Evolutionary conservation across 2,113 vertebrate genomes (phyloP), one percentile per base, ranked within the genome.

Genomic region (Rutilus rutilus): DNA sequence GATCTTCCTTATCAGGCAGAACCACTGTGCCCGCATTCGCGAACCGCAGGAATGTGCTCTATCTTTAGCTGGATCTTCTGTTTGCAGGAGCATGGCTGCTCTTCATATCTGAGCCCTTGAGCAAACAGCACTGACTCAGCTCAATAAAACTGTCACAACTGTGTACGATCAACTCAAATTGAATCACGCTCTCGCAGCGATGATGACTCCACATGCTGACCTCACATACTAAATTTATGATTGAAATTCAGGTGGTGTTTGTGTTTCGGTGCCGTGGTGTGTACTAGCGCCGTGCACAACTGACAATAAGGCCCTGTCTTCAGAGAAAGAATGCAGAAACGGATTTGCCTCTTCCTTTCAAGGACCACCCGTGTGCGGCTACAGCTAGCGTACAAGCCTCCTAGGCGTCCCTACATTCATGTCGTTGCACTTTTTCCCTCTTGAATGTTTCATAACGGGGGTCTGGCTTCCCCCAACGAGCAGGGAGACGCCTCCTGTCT

Each of bases 301-400:
- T 50, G 47, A 59, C 82, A 73, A 73, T 71, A 73, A 59, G 33
- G 50, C 67, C 27, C 17, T 25, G 17, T 82, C 27, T 69, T 42
- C 6, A 25, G 65, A 50, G 69, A 52, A 82, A 81, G 84, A 90
- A 91, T 65, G 84, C 19, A 84, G 85, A 86, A 85, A 83, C 87
- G 85, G 86, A 86, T 91, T 87, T 90, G 90, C 73, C 65, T 85
- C 47, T 90, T 87, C 52, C 85, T 78, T 78, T 50, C 78, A 60
- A 17, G 85, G 94, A 94, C 94, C 93, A 94, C 94, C 94, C 93
- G 85, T 88, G 91, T 89, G 88, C 8, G 54, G 54, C 54, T 23
- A 57, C 54, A 57, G 19, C 17, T 23, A 23, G 54, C 7, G 19
- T 23, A 57, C 54, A 21, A 57, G 54, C 19, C 54, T 57, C 19